Percentiles rank a stretch among this genome's conserved stretches.
phyloP scores from a whole-genome alignment of 2,888 invertebrate genomes.

The Aromia moschata region DNA sequence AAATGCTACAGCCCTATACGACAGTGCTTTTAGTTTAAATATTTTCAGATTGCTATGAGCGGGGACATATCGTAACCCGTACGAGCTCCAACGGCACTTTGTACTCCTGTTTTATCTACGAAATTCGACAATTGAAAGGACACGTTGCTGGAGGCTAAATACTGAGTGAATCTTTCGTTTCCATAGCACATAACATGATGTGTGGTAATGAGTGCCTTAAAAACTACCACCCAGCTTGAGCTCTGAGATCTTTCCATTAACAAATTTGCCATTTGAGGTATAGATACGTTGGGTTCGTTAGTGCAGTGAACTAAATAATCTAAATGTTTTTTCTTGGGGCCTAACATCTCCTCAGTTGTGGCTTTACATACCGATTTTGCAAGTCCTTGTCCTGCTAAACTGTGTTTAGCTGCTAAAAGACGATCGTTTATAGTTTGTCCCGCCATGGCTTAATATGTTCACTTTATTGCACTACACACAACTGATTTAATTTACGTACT shows the following conservation, averaged over 20 bases:
- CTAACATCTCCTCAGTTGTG: constrained; percentile 99
- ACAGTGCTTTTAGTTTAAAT: constrained; percentile 98
- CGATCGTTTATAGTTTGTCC: constrained; percentile 99
- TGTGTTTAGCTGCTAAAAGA: constrained; percentile 97
- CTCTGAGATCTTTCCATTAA: constrained; percentile 98
- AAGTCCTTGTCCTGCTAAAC: constrained; percentile 98
- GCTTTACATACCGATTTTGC: constrained; percentile 99
- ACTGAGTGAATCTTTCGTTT: constrained; percentile 99
- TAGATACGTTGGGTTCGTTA: constrained; percentile 99
- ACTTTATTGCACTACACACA: constrained; percentile 28
- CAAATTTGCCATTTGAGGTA: constrained; percentile 98
- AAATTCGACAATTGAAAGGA: constrained; percentile 98
- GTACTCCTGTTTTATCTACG: constrained; percentile 96
- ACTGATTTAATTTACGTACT: constrained; percentile 19
- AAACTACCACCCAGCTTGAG: constrained; percentile 98
- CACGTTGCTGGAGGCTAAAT: constrained; percentile 99
- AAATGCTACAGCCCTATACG: constrained; percentile 98
- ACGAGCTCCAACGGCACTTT: constrained; percentile 81
- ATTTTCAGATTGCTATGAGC: too few species aligned
- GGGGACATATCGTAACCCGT: constrained; percentile 98
- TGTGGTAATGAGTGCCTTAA: constrained; percentile 97
- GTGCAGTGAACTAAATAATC: constrained; percentile 99
- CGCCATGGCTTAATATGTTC: constrained; percentile 70
- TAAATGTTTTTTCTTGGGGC: constrained; percentile 99
- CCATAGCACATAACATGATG: constrained; percentile 99